These are phyloP conservation scores for Lanius collurio DNA, from an alignment of 2,113 vertebrate species.

Conservation along the genomic window DNA sequence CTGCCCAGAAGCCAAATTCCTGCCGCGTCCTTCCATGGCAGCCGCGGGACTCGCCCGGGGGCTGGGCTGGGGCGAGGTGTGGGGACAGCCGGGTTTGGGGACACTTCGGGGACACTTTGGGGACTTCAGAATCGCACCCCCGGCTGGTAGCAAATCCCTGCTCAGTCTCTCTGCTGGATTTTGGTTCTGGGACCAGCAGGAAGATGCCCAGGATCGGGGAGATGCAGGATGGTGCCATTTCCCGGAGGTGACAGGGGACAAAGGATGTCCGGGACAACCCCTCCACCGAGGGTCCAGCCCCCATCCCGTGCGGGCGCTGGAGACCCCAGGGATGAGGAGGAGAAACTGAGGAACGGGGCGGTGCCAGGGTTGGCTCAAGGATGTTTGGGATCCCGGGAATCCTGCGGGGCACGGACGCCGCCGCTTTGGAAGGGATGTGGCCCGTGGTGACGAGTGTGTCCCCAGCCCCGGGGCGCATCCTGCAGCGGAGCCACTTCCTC, in stretches of 20 bases:
- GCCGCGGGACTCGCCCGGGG: neutral
- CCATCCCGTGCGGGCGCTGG: accelerated
- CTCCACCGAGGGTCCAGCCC: accelerated
- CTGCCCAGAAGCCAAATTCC: neutral
- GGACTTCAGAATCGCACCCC: no score
- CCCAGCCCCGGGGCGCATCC: neutral
- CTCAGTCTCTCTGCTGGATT: accelerated
- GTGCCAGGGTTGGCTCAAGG: neutral
- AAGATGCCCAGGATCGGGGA: accelerated
- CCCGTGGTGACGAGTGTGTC: neutral
- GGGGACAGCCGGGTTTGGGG: neutral
- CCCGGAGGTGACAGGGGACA: neutral
- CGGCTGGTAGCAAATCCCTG: neutral
- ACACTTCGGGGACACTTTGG: neutral
- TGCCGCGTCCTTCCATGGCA: neutral
- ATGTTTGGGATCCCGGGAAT: neutral
- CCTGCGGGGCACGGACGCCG: accelerated
- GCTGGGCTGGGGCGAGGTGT: neutral
- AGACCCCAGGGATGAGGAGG: neutral
- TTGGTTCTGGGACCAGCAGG: accelerated
- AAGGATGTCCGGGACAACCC: neutral
- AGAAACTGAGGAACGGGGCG: neutral
- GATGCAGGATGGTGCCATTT: accelerated
- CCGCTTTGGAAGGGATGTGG: neutral
- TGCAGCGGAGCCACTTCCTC: neutral